A percentile compares a stretch with the other conserved stretches of the same genome.
phyloP scores from a whole-genome alignment of 2,797 vertebrate genomes.

The Loris lydekkerianus region DNA sequence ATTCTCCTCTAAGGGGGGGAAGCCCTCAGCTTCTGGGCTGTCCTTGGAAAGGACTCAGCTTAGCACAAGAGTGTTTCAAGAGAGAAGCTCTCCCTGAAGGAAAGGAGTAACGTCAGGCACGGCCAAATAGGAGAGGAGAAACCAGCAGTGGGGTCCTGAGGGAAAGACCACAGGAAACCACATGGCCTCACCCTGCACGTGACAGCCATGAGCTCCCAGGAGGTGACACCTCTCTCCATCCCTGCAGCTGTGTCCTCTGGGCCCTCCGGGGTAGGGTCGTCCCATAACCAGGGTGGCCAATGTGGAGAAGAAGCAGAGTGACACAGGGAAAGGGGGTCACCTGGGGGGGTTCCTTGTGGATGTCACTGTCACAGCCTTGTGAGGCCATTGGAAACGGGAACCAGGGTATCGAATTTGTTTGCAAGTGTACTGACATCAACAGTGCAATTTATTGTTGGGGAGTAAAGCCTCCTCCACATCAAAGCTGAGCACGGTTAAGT shows the following conservation, averaged over 20 bases:
- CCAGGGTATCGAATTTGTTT: not conserved
- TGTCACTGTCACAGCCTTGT: too few relatives aligned
- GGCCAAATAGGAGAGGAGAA: too few relatives aligned
- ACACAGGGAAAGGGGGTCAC: not conserved
- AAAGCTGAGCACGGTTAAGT: not conserved
- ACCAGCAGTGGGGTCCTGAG: not conserved
- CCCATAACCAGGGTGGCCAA: not conserved
- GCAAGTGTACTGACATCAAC: not conserved
- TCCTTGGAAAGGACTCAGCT: not conserved
- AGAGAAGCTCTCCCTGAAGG: not conserved
- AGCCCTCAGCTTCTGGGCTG: not conserved
- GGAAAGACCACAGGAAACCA: not conserved
- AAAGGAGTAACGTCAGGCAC: not conserved
- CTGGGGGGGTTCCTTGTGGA: rapidly evolving
- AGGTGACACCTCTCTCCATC: not conserved
- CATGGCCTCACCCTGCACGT: not conserved
- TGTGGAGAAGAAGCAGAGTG: not conserved
- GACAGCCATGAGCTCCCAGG: not conserved
- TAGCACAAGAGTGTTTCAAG: not conserved
- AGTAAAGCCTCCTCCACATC: not conserved
- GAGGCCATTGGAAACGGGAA: rapidly evolving
- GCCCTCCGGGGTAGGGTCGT: rapidly evolving
- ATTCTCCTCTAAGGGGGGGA: not conserved
- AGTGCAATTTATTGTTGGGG: not conserved
- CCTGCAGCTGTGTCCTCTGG: rapidly evolving